phyloP scores from a whole-genome alignment of 1,140 invertebrate species.

The Homalodisca vitripennis region DNA sequence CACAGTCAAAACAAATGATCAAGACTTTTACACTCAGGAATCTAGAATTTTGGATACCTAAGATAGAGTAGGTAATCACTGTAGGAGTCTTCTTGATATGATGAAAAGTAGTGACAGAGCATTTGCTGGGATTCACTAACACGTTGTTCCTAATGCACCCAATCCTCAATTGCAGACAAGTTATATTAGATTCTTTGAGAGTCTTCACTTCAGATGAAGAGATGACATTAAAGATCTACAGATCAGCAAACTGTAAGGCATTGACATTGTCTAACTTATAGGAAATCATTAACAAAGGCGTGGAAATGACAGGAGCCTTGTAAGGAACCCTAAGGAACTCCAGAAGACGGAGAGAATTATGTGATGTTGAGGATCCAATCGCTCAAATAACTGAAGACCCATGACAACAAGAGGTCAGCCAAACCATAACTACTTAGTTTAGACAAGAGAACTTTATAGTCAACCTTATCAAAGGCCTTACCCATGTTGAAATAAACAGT shows the following conservation, averaged over 20 bases:
- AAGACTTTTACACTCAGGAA: not conserved
- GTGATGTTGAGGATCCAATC: not conserved
- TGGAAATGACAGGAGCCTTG: not conserved
- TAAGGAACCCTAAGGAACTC: slow-evolving; percentile 2
- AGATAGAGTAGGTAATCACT: not conserved
- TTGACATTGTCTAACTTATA: not conserved
- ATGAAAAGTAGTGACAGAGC: too few relatives aligned
- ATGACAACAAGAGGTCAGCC: slow-evolving; percentile 6
- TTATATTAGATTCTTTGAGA: not conserved
- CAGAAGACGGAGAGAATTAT: not conserved
- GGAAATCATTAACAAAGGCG: not conserved
- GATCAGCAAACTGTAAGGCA: not conserved
- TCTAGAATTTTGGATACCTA: not conserved
- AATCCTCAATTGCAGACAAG: too few relatives aligned
- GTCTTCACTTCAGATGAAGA: not conserved
- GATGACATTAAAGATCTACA: too few relatives aligned
- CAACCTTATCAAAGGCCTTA: not conserved
- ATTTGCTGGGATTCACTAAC: too few relatives aligned
- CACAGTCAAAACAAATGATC: not conserved
- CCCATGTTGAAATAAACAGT: not conserved
- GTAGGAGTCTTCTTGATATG: not conserved
- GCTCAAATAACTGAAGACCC: not conserved
- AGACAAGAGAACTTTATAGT: not conserved
- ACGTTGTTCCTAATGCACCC: too few relatives aligned
- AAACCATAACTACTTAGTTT: not conserved